Evolutionary conservation across 2,888 invertebrate genomes (phyloP).

Genomic region (Malthinus flaveolus): DNA sequence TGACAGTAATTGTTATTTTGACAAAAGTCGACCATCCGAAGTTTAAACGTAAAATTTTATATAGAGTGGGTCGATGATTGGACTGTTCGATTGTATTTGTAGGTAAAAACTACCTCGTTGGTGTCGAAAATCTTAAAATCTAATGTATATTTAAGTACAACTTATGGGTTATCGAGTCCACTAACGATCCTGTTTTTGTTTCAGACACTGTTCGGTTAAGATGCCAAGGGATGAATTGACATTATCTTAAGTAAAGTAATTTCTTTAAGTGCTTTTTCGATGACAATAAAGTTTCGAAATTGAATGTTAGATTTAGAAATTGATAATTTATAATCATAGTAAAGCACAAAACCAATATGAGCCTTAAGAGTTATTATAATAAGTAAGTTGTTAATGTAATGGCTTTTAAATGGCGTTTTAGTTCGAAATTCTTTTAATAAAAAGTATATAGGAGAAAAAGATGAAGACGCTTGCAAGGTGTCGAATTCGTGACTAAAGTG

Average conservation of each 20-base stretch:
- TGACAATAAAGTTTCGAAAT: constrained; percentile 9
- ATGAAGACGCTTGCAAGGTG: constrained; percentile 28
- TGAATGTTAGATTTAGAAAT: constrained; percentile 12
- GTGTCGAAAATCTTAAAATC: constrained; percentile 38
- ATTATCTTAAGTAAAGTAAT: constrained; percentile 21
- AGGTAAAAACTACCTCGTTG: constrained; percentile 32
- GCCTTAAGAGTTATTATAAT: background rate
- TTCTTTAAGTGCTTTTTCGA: constrained; percentile 21
- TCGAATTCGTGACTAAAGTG: constrained; percentile 28
- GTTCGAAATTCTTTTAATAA: constrained; percentile 11
- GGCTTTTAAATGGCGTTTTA: constrained; percentile 17
- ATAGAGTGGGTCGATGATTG: background rate
- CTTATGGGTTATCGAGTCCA: constrained; percentile 30
- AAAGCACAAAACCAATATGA: constrained; percentile 10
- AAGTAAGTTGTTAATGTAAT: constrained; percentile 28
- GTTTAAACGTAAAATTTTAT: background rate
- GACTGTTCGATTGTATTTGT: constrained; percentile 27
- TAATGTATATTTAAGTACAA: constrained; percentile 47
- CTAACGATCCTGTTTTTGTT: constrained; percentile 37
- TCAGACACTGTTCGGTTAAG: constrained; percentile 27
- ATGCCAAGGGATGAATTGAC: constrained; percentile 31
- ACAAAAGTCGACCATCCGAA: constrained; percentile 34
- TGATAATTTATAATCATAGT: constrained; percentile 4
- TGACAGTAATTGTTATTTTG: constrained; percentile 49
- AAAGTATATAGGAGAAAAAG: constrained; percentile 11